Conservation (phyloP, 2,888 invertebrate species). For the Callosobruchus maculatus region DNA sequence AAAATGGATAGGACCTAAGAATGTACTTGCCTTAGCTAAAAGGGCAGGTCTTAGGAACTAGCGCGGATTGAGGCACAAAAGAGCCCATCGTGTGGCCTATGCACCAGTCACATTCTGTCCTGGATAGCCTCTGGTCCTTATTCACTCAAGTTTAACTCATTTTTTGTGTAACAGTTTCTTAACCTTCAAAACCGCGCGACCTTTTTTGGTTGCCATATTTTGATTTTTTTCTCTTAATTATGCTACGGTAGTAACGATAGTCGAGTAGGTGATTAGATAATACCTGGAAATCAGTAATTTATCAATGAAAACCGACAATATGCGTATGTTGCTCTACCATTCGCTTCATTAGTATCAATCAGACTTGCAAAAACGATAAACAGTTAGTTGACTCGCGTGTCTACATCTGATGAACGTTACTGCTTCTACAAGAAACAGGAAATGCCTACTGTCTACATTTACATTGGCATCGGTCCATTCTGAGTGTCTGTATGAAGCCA, state of each 20-base stretch:
- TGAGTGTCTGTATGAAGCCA: not conserved
- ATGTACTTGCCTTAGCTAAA: too few relatives aligned
- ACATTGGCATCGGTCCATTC: not conserved
- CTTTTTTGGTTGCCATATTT: too few relatives aligned
- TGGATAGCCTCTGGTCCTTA: too few relatives aligned
- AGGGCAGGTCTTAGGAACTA: too few relatives aligned
- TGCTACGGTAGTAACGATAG: not conserved
- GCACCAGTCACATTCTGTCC: too few relatives aligned
- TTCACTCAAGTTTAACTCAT: too few relatives aligned
- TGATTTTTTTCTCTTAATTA: too few relatives aligned
- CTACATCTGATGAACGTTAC: not conserved
- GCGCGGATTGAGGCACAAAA: too few relatives aligned
- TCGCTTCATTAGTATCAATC: not conserved
- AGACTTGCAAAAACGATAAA: not conserved
- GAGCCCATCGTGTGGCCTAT: too few relatives aligned
- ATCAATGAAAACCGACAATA: not conserved
- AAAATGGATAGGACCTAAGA: too few relatives aligned
- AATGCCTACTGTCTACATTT: not conserved
- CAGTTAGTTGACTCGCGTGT: not conserved
- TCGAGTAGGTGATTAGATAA: not conserved
- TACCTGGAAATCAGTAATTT: not conserved
- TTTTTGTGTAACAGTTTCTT: too few relatives aligned
- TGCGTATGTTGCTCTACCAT: not conserved
- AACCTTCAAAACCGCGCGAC: too few relatives aligned
- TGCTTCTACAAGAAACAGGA: not conserved